These are phyloP conservation scores for Drosophila seclusa DNA, from an alignment of 2,888 invertebrate species.

Conservation along the genomic window DNA sequence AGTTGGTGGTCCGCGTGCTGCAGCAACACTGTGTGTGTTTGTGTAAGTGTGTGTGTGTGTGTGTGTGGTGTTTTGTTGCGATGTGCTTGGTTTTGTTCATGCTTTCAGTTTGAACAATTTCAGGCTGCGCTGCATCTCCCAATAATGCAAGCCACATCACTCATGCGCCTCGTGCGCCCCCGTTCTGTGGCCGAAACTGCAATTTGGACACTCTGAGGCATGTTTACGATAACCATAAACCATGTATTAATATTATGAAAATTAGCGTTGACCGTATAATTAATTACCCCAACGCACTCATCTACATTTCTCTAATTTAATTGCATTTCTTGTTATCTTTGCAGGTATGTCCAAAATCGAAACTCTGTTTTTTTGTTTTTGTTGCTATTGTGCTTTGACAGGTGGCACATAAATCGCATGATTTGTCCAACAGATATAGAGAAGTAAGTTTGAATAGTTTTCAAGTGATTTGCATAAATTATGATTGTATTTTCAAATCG, in stretches of 20 bases:
- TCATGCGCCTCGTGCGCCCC: constrained; percentile 54
- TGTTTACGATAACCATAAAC: constrained; percentile 45
- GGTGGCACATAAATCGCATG: constrained; percentile 57
- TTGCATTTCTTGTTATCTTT: constrained; percentile 60
- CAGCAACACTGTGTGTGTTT: neutral
- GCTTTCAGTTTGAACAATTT: constrained; percentile 42
- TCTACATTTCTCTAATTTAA: constrained; percentile 33
- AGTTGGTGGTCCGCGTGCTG: constrained; percentile 61
- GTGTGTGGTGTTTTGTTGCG: neutral
- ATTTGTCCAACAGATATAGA: constrained; percentile 42
- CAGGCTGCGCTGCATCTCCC: constrained; percentile 60
- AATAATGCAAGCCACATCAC: constrained; percentile 54
- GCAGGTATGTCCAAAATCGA: constrained; percentile 59
- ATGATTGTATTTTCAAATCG: constrained; percentile 39
- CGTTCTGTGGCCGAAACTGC: constrained; percentile 26
- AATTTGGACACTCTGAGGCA: constrained; percentile 32
- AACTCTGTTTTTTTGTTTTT: neutral
- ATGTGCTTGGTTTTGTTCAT: constrained; percentile 1
- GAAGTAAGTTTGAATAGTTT: constrained; percentile 70
- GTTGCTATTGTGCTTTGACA: constrained; percentile 29
- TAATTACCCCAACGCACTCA: constrained; percentile 48
- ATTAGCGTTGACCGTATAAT: constrained; percentile 39
- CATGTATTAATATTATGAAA: constrained; percentile 49
- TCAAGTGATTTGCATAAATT: constrained; percentile 75
- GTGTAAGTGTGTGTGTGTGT: neutral